Evolutionary conservation across 2,888 invertebrate genomes (phyloP), one percentile per base, ranked within the genome.

Genomic region (Geotrupes spiniger): DNA sequence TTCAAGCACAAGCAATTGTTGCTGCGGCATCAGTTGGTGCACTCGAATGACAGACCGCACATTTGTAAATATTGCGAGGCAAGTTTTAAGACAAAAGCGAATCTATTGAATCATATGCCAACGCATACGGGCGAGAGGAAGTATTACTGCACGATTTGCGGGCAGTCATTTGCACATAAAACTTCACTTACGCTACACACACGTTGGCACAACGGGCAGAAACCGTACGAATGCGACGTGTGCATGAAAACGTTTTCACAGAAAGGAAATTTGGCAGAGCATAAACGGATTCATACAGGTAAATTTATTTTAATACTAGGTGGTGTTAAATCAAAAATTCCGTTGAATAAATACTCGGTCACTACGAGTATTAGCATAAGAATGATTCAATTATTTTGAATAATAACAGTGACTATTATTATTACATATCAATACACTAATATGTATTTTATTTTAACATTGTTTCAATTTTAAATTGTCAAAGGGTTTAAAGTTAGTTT

Each of bases 241-340:
- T 90, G 90, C 69, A 75, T 79, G 45, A 89, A 89, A 68, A 75
- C 79, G 40, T 89, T 89, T 71, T 83, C 84, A 0, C 89, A 89
- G 71, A 85, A 84, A 63, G 87, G 88, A 46, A 89, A 89, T 74
- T 74, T 89, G 46, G 80, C 81, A 29, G 88, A 88, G 61, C 89
- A 90, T 71, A 77, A 79, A 69, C 78, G 89, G 46, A 87, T 85
- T 59, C 89, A 90, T 71, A 88, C 82, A 0, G 75, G 65, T 64
- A 52, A 53, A 53, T 49, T 6, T 21, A n/a, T n/a, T n/a, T n/a
- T n/a, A n/a, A n/a, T n/a, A n/a, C n/a, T n/a, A n/a, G n/a, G n/a
- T n/a, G n/a, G n/a, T n/a, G n/a, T n/a, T n/a, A n/a, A n/a, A n/a
- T n/a, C n/a, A n/a, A n/a, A n/a, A n/a, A n/a, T n/a, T n/a, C n/a